Conservation (phyloP, 2,797 vertebrate species). For the Hyperoplus lanceolatus region DNA sequence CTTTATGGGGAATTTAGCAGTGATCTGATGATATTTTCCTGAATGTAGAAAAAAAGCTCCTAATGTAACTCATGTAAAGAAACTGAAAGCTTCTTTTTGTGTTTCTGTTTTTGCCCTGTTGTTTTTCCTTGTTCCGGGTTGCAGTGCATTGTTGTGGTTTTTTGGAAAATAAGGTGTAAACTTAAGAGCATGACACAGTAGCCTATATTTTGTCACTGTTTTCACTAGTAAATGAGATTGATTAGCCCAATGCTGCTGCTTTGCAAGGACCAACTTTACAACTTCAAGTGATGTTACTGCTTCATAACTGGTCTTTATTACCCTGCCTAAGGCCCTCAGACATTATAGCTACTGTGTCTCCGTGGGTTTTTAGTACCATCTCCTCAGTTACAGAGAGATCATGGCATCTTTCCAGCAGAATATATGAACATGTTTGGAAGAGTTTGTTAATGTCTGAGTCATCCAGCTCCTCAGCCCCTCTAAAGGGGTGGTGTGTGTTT, state of each 20-base stretch:
- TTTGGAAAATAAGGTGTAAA: background rate
- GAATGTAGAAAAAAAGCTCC: background rate
- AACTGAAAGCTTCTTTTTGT: background rate
- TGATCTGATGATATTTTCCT: background rate
- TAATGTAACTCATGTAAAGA: background rate
- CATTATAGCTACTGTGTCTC: conserved; percentile 39
- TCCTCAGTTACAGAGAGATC: conserved; percentile 64
- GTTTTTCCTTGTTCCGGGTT: too few relatives aligned
- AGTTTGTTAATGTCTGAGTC: conserved; percentile 72
- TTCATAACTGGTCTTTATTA: too few relatives aligned
- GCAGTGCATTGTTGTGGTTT: background rate
- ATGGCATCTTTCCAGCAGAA: conserved; percentile 46
- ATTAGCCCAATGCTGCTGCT: background rate
- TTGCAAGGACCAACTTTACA: background rate
- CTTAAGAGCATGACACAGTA: background rate
- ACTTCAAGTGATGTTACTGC: background rate
- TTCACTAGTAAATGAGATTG: background rate
- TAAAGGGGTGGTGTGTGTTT: conserved; percentile 22
- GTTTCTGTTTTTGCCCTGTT: background rate
- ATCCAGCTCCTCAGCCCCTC: conserved; percentile 38
- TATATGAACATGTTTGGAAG: conserved; percentile 58
- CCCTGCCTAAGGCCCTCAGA: conserved; percentile 6
- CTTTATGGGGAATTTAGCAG: background rate
- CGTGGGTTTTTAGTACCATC: conserved; percentile 42
- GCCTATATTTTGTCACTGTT: background rate